Base-by-base conservation (phyloP, 1,140 invertebrate genomes). In the Ceratina calcarata region DNA sequence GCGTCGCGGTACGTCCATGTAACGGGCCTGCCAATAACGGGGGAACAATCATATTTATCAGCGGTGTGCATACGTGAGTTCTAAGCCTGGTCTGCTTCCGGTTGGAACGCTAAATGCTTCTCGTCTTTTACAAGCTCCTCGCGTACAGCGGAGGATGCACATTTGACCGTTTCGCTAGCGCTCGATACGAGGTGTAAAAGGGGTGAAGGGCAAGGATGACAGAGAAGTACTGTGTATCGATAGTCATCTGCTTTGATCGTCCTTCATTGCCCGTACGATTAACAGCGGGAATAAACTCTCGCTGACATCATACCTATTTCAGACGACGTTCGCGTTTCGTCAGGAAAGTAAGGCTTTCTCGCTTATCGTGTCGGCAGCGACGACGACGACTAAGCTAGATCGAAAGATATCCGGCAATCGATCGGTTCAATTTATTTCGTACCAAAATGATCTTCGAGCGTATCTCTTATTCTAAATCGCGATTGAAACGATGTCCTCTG, bases 301-400 rank as follows among this genome's bases (percentile, higher is more conserved):
- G 76, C 58, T 88, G 87, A 88, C 87, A 85, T 88, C 87, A 88
- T 64, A 72, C 65, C 66, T 65, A 82, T 74, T 88, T 87, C 84
- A 78, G 37, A 76, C 53, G 53, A 20, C 45, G 7, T 8, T 45
- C 37, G 0, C 10, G 6, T 45, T 3, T 45, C 10, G 37, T 45
- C 37, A 45, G 37, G 20, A 70, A 45, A 69, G 61, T 60, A 32
- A 37, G 18, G n/a, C 27, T 12, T 68, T 68, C 53, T 65, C 55
- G 73, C 61, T 16, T 45, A 45, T 45, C 15, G 37, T 20, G 60
- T 72, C 53, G 69, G 51, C 45, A 15, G 20, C 20, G 55, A 57
- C 32, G 24, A 51, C 20, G 64, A 60, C 18, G 67, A 80, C 74
- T 71, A 37, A 80, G 51, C 58, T 13, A 57, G 20, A n/a, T n/a